Evolutionary conservation across 2,888 invertebrate species (phyloP).

Genomic region (Pollenia amentaria): DNA sequence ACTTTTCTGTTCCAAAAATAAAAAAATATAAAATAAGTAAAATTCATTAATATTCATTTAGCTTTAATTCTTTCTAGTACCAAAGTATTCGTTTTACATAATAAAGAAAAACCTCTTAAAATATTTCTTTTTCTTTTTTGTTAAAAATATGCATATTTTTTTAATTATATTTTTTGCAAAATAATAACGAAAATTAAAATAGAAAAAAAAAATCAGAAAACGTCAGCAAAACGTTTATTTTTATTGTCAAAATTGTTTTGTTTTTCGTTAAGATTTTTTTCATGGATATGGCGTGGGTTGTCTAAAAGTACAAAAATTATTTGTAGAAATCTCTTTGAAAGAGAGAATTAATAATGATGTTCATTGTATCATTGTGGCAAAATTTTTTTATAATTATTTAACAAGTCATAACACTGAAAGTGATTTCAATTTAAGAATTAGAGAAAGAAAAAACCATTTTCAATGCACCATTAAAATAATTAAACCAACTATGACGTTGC

Average conservation of each 20-base stretch:
- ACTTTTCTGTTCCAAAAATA: too few relatives aligned
- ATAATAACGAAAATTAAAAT: background rate
- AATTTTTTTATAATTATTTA: conserved; percentile 17
- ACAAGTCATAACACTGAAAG: conserved; percentile 9
- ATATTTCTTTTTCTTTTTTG: background rate
- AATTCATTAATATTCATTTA: background rate
- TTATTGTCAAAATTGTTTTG: conserved; percentile 38
- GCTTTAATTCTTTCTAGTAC: background rate
- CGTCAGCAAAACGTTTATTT: conserved; percentile 44
- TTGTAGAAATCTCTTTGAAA: background rate
- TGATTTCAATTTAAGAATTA: background rate
- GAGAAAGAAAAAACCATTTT: conserved; percentile 5
- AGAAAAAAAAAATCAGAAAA: conserved; percentile 9
- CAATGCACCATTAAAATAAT: conserved; percentile 50
- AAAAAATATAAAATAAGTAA: background rate
- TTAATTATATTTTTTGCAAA: too few relatives aligned
- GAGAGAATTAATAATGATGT: conserved; percentile 11
- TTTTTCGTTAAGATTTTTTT: conserved; percentile 15
- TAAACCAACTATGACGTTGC: conserved; percentile 52
- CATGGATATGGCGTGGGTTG: conserved; percentile 58
- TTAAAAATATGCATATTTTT: background rate
- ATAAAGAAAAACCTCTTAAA: conserved; percentile 10
- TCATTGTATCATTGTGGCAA: conserved; percentile 27
- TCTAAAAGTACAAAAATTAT: conserved; percentile 9
- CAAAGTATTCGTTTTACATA: background rate